These are phyloP conservation scores for Teleogryllus occipitalis DNA, from an alignment of 1,140 invertebrate species.

Conservation along the genomic window DNA sequence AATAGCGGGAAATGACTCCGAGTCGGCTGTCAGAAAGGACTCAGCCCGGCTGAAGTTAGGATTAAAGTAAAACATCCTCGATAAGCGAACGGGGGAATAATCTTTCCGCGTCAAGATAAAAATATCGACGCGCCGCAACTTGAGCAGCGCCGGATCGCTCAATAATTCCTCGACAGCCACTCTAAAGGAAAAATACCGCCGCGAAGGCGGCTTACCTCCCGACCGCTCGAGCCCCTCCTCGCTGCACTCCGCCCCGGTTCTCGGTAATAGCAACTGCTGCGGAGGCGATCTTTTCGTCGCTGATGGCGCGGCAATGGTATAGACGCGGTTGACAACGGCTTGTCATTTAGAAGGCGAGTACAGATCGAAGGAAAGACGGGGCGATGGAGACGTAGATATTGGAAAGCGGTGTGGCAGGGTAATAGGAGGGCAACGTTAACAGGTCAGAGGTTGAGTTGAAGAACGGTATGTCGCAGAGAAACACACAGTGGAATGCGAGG, in stretches of 20 bases:
- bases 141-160: not conserved
- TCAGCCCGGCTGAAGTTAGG: not conserved
- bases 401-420: too few relatives aligned
- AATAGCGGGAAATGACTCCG: not conserved
- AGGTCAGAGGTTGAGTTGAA: too few relatives aligned
- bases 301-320: not conserved
- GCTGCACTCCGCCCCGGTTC: not conserved
- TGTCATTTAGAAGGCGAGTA: not conserved
- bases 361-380: not conserved
- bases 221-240: not conserved
- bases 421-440: too few relatives aligned
- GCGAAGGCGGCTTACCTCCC: not conserved
- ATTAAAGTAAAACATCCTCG: not conserved
- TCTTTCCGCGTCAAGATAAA: not conserved
- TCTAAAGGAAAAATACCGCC: not conserved
- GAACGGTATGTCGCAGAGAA: too few relatives aligned
- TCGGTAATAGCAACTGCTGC: not conserved
- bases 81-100: not conserved
- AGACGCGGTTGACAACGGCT: not conserved
- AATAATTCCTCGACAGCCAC: not conserved
- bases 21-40: not conserved
- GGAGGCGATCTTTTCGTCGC: not conserved
- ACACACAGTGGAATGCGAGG: too few relatives aligned
- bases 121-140: not conserved
- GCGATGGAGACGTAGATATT: not conserved